Conservation (phyloP, 23 tunicate species). For the Trididemnum nubilum region DNA sequence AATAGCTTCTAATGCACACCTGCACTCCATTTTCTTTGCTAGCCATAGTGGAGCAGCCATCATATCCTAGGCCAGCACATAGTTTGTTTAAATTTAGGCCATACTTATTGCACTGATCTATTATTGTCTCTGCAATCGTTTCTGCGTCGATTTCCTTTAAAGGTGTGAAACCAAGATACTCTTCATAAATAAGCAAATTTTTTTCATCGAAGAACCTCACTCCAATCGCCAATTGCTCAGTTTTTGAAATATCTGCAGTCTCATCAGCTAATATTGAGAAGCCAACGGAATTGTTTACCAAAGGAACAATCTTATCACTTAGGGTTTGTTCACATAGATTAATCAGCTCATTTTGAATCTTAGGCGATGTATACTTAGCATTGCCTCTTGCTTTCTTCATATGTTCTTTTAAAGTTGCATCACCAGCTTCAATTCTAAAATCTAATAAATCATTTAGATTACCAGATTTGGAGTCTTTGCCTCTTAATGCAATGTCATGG, state of each 20-base stretch:
- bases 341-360: conserved; percentile 1
- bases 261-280: conserved; percentile 20
- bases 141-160: neutral
- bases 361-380: conserved; percentile 15
- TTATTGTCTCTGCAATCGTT: conserved; percentile 18
- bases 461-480: neutral
- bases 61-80: conserved; percentile 24
- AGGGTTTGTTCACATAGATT: conserved; percentile 2
- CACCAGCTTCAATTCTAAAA: conserved; percentile 21
- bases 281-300: conserved; percentile 20
- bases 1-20: too few relatives aligned
- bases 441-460: conserved; percentile 15
- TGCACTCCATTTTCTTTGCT: too few relatives aligned
- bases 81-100: conserved; percentile 26
- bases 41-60: conserved; percentile 21
- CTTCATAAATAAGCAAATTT: neutral
- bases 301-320: neutral
- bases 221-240: conserved; percentile 12
- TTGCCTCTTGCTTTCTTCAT: conserved; percentile 15
- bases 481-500: conserved; percentile 19
- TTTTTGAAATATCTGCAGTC: conserved; percentile 11
- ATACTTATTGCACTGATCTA: neutral
- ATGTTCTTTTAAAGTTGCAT: conserved; percentile 12
- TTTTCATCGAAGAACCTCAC: conserved; percentile 1
- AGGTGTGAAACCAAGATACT: neutral